phyloP scores from a whole-genome alignment of 1,140 invertebrate species.

The Cotesia chilonis region DNA sequence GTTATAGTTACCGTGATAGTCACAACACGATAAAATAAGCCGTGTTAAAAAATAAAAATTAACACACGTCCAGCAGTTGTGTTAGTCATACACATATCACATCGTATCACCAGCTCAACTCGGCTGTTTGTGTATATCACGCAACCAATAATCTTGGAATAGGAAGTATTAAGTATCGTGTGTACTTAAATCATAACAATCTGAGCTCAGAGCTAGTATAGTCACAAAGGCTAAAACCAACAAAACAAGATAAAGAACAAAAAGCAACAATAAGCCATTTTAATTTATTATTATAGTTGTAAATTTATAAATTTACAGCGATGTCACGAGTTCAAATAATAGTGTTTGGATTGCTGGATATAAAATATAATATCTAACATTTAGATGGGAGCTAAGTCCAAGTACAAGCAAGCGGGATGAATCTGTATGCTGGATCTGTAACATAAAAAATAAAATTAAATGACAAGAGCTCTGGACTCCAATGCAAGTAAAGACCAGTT shows the following conservation, averaged over 20 bases:
- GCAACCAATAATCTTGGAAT: slow-evolving; percentile 5
- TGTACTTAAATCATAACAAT: slow-evolving; percentile 11
- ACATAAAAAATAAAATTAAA: slow-evolving; percentile 6
- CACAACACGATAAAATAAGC: slow-evolving; percentile 7
- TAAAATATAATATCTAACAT: neutral
- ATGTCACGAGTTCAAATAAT: too few species aligned
- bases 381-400: too few species aligned
- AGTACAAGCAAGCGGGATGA: neutral
- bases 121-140: neutral
- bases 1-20: neutral
- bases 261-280: neutral
- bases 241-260: neutral
- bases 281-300: neutral
- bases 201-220: too few species aligned
- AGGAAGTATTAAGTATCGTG: slow-evolving; percentile 11
- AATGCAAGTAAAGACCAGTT: slow-evolving; percentile 2
- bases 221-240: too few species aligned
- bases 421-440: neutral
- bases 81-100: neutral
- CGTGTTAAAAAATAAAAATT: neutral
- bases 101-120: too few species aligned
- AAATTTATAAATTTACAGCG: neutral
- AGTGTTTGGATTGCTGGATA: too few species aligned
- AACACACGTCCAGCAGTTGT: neutral
- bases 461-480: neutral